Evolutionary conservation across 2,888 invertebrate species (phyloP).

Genomic region (Diloba caeruleocephala): DNA sequence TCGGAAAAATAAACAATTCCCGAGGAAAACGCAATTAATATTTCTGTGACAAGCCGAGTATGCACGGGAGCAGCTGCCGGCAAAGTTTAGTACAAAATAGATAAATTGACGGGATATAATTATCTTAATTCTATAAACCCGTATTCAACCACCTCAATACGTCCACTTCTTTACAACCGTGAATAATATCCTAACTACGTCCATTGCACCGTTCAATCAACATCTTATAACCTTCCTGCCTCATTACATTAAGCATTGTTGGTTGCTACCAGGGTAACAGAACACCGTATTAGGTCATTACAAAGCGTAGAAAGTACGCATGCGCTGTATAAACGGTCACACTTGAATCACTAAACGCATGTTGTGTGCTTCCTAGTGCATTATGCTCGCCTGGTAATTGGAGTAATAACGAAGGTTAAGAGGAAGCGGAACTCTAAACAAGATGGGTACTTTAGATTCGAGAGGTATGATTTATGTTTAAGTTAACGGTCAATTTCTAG

Average conservation of each 20-base stretch:
- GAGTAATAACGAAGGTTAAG: conserved; percentile 47
- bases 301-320: conserved; percentile 47
- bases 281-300: conserved; percentile 52
- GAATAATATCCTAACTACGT: conserved; percentile 39
- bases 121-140: too few relatives aligned
- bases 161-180: conserved; percentile 29
- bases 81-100: too few relatives aligned
- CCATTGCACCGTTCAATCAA: conserved; percentile 51
- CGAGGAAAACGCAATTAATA: too few relatives aligned
- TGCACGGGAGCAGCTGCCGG: too few relatives aligned
- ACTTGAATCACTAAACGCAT: conserved; percentile 62
- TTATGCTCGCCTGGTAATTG: conserved; percentile 54
- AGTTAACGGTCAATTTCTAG: conserved; percentile 10
- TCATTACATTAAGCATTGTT: conserved; percentile 49
- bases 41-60: too few relatives aligned
- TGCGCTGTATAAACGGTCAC: conserved; percentile 52
- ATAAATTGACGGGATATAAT: too few relatives aligned
- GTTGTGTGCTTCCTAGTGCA: conserved; percentile 52
- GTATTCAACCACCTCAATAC: conserved; percentile 27
- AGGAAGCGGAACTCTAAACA: conserved; percentile 48
- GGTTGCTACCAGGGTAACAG: conserved; percentile 49
- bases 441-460: conserved; percentile 38
- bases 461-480: conserved; percentile 29
- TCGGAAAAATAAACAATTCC: too few relatives aligned
- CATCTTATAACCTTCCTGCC: conserved; percentile 46